phyloP scores from a whole-genome alignment of 2,113 vertebrate genomes.

The Euleptes europaea region DNA sequence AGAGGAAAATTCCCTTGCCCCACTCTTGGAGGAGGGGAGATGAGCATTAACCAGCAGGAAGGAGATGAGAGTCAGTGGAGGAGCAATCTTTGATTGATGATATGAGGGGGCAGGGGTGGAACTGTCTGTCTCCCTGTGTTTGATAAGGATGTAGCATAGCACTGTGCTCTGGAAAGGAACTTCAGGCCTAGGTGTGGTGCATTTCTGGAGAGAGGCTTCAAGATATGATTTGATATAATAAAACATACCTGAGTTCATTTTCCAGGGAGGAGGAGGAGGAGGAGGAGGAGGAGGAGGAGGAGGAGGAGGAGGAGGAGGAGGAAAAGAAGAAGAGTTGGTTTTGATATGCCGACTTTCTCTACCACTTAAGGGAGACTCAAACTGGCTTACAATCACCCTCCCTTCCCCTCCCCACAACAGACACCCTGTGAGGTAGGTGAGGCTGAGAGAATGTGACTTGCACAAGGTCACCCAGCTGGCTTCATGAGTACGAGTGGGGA shows the following conservation, averaged over 20 bases:
- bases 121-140: background rate
- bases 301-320: background rate
- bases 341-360: too few relatives aligned
- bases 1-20: background rate
- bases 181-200: background rate
- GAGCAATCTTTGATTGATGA: background rate
- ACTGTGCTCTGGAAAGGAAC: background rate
- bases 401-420: too few relatives aligned
- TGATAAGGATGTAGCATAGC: background rate
- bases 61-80: background rate
- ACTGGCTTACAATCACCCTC: too few relatives aligned
- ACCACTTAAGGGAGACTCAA: too few relatives aligned
- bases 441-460: too few relatives aligned
- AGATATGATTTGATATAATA: background rate
- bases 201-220: background rate
- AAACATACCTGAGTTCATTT: background rate
- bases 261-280: background rate
- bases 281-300: too few relatives aligned
- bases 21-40: accelerated
- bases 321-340: too few relatives aligned
- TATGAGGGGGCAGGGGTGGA: background rate
- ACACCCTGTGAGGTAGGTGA: too few relatives aligned
- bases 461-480: too few relatives aligned
- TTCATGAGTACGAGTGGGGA: too few relatives aligned
- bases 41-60: accelerated